Evolutionary conservation across 2,113 vertebrate genomes (phyloP).

Genomic region (Sander vitreus): DNA sequence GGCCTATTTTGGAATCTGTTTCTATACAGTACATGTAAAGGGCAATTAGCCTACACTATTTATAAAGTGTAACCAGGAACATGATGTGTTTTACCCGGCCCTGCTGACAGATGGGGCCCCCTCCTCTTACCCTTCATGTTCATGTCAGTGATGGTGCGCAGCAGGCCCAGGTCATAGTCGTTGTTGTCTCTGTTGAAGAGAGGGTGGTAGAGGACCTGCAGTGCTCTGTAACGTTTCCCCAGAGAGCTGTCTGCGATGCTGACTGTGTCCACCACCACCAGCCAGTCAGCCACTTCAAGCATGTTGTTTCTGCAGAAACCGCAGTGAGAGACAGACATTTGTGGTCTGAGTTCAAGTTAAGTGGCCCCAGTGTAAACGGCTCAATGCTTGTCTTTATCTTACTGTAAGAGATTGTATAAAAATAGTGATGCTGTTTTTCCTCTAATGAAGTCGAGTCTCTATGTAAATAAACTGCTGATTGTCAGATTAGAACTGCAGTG

Average conservation of each 20-base stretch:
- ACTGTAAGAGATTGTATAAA: neutral
- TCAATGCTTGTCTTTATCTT: neutral
- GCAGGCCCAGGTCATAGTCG: constrained; percentile 85
- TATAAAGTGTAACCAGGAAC: too few relatives aligned
- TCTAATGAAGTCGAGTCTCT: neutral
- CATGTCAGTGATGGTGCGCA: constrained; percentile 80
- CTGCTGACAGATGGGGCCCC: neutral
- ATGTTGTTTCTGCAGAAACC: constrained; percentile 71
- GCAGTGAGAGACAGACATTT: neutral
- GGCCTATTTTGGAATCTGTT: neutral
- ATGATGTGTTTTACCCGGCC: neutral
- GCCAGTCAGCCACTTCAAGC: constrained; percentile 76
- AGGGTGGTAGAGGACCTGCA: constrained; percentile 78
- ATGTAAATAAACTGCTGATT: neutral
- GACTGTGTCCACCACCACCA: constrained; percentile 75
- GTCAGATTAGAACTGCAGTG: neutral
- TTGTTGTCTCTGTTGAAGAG: constrained; percentile 69
- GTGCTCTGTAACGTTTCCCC: constrained; percentile 73
- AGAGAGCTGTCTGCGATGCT: constrained; percentile 54
- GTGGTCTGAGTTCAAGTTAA: neutral
- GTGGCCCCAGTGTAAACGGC: neutral
- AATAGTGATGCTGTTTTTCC: neutral
- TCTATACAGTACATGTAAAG: neutral
- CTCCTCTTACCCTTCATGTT: constrained; percentile 71
- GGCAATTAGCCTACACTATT: neutral